A percentile compares a stretch with the other conserved stretches of the same genome.
These are phyloP conservation scores for Danio rerio DNA, from an alignment of 2,113 vertebrate genomes.

Conservation along the genomic window GRCz12tu NC_133182.1:8922501-8923000, in stretches of 20 bases:
- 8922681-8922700: not conserved
- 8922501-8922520: too few species aligned
- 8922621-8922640: not conserved
- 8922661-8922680: not conserved
- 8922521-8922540: too few species aligned
- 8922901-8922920: conserved; percentile 35
- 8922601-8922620: not conserved
- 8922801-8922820: conserved; percentile 2
- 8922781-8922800: not conserved
- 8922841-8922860: not conserved
- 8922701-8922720: conserved; percentile 6
- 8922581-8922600: not conserved
- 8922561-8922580: too few species aligned
- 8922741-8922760: not conserved
- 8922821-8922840: not conserved
- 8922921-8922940: conserved; percentile 49
- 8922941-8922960: conserved; percentile 37
- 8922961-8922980: conserved; percentile 34
- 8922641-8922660: not conserved
- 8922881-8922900: conserved; percentile 38
- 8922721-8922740: not conserved
- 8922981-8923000: not conserved
- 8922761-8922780: not conserved
- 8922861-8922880: conserved; percentile 32
- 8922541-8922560: too few species aligned